A percentile compares a stretch with the other conserved stretches of the same genome.
phyloP scores from a whole-genome alignment of 2,113 vertebrate genomes.

The Charadrius vociferus region DNA sequence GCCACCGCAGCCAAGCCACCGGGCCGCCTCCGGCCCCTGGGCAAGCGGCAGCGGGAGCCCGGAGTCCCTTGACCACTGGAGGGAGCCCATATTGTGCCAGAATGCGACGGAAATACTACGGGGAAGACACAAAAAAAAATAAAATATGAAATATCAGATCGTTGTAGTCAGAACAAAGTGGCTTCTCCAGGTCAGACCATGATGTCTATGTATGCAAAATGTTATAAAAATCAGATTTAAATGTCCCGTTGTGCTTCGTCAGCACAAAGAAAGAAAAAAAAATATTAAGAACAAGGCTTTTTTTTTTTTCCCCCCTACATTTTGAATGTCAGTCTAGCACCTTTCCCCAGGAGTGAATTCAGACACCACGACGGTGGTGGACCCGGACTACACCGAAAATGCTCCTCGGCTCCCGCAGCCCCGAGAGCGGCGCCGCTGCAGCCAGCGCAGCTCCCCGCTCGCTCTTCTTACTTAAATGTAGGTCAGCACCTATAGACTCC shows the following conservation, averaged over 20 bases:
- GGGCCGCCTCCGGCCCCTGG: background rate
- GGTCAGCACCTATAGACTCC: slow-evolving; percentile 41
- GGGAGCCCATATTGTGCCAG: slow-evolving; percentile 71
- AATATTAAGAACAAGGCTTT: background rate
- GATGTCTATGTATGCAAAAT: background rate
- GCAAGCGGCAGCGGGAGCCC: background rate
- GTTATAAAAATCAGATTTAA: slow-evolving; percentile 17
- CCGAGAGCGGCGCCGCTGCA: background rate
- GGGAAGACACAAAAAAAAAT: background rate
- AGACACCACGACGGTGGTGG: background rate
- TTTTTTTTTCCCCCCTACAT: rapidly evolving
- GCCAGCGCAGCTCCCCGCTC: background rate
- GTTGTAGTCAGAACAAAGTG: slow-evolving; percentile 36
- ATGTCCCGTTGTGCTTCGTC: slow-evolving; percentile 3
- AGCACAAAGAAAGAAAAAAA: background rate
- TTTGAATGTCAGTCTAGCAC: slow-evolving; percentile 2
- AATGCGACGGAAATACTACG: background rate
- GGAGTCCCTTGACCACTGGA: slow-evolving; percentile 62
- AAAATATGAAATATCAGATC: slow-evolving; percentile 7
- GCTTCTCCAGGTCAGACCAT: background rate
- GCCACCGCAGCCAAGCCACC: background rate
- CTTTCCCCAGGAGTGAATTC: background rate
- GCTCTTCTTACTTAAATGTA: background rate
- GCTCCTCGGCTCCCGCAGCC: background rate
- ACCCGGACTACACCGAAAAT: background rate